A percentile compares a stretch with the other conserved stretches of the same genome.
phyloP scores from a whole-genome alignment of 64 coral and sea anemone species.

The Astreopora myriophthalma region DNA sequence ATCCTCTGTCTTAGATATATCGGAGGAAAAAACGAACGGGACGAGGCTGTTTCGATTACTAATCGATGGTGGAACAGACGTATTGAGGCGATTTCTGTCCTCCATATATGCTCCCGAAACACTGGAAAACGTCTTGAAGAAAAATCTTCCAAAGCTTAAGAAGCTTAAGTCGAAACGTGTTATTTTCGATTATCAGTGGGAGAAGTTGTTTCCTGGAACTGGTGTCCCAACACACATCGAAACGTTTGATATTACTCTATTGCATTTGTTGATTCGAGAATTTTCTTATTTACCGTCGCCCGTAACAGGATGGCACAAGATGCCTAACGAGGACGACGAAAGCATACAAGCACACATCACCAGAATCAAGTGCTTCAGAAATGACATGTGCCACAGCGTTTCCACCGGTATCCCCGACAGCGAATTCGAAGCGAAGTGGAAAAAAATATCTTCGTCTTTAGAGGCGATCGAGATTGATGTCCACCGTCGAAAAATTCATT shows the following conservation, averaged over 20 bases:
- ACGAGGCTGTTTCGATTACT: conserved; percentile 41
- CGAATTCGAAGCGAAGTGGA: conserved; percentile 42
- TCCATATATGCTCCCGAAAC: not conserved
- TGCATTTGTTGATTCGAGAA: conserved; percentile 65
- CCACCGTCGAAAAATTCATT: conserved; percentile 11
- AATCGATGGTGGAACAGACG: conserved; percentile 46
- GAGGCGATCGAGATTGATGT: not conserved
- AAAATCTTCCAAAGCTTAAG: not conserved
- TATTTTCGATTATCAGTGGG: not conserved
- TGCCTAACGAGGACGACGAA: conserved; percentile 42
- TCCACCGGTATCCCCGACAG: not conserved
- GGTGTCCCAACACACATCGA: not conserved
- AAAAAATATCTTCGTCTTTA: not conserved
- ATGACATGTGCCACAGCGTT: conserved; percentile 33
- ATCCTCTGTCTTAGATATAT: not conserved
- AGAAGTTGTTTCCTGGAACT: conserved; percentile 6
- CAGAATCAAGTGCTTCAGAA: conserved; percentile 54
- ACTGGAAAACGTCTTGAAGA: not conserved
- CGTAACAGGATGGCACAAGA: conserved; percentile 57
- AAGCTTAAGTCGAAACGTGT: not conserved
- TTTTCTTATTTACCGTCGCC: conserved; percentile 26
- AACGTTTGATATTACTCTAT: conserved; percentile 63
- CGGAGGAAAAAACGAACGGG: conserved; percentile 55
- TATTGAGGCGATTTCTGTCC: conserved; percentile 12
- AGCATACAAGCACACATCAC: conserved; percentile 46